These are phyloP conservation scores for Synanthedon tipuliformis DNA, from an alignment of 2,888 invertebrate species.

Conservation along the genomic window DNA sequence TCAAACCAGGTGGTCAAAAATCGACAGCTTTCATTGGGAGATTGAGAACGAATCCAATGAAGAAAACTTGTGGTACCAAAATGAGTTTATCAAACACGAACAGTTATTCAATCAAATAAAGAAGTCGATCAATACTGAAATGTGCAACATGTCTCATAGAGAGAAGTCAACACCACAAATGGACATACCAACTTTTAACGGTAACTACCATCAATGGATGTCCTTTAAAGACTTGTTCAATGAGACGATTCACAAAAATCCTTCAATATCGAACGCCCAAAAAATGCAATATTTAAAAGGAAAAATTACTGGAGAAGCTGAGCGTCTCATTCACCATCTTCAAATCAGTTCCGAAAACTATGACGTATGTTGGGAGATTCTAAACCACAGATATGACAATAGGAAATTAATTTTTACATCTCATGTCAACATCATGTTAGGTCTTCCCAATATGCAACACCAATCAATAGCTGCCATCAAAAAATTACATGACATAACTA, in stretches of 20 bases:
- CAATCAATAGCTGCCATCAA: no score
- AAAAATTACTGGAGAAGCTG: neutral
- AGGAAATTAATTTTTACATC: neutral
- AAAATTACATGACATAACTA: no score
- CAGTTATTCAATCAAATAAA: no score
- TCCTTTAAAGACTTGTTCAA: slow-evolving; percentile 5
- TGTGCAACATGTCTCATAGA: no score
- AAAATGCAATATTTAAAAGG: neutral
- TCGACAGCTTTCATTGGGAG: no score
- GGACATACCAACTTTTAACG: neutral
- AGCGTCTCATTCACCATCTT: neutral
- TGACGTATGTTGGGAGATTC: slow-evolving; percentile 2
- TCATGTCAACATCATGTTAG: no score
- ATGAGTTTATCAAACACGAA: no score
- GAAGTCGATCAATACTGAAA: no score
- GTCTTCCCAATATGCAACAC: no score
- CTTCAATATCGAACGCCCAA: slow-evolving; percentile 2
- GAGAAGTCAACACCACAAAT: neutral
- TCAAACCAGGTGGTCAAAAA: no score
- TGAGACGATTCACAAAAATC: slow-evolving; percentile 6
- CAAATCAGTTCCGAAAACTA: neutral
- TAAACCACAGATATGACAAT: slow-evolving; percentile 1
- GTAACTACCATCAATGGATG: neutral
- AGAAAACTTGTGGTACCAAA: no score
- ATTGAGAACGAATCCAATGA: no score